These are phyloP conservation scores for Antennarius striatus DNA, from an alignment of 2,113 vertebrate species.

Conservation along the genomic window DNA sequence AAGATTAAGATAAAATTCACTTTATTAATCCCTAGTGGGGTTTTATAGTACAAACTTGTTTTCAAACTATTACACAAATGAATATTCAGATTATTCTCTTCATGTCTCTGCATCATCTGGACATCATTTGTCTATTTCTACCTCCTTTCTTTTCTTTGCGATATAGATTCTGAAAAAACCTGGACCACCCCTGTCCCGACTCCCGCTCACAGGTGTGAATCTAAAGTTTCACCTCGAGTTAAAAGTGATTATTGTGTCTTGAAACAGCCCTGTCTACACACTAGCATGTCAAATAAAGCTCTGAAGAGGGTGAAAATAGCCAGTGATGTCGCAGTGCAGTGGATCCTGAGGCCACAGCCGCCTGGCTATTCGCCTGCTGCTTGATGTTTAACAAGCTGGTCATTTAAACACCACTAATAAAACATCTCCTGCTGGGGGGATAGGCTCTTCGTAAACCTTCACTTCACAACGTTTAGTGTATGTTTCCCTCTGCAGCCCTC, in stretches of 20 bases:
- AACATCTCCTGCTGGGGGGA: conserved; percentile 72
- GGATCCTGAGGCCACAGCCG: conserved; percentile 54
- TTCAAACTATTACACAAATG: too few relatives aligned
- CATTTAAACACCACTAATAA: conserved; percentile 80
- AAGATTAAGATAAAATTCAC: too few relatives aligned
- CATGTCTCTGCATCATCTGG: too few relatives aligned
- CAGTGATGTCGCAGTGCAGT: conserved; percentile 46
- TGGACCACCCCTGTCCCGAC: conserved; percentile 56
- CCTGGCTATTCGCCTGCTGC: conserved; percentile 59
- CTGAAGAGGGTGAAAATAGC: conserved; percentile 69
- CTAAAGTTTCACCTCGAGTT: conserved; percentile 61
- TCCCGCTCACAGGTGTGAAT: conserved; percentile 59
- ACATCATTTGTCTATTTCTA: conserved; percentile 23
- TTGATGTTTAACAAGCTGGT: conserved; percentile 79
- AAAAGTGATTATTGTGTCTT: conserved; percentile 75
- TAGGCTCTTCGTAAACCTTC: conserved; percentile 72
- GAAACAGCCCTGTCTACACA: conserved; percentile 67
- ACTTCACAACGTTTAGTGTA: conserved; percentile 47
- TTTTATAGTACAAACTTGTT: too few relatives aligned
- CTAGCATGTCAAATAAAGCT: conserved; percentile 72
- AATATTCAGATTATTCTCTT: background rate
- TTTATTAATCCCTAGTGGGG: too few relatives aligned
- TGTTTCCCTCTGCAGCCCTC: conserved; percentile 25
- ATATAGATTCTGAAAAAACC: conserved; percentile 36
- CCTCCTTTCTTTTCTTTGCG: conserved; percentile 12